Conservation (phyloP, 2,797 vertebrate species). For the Etheostoma perlongum region DNA sequence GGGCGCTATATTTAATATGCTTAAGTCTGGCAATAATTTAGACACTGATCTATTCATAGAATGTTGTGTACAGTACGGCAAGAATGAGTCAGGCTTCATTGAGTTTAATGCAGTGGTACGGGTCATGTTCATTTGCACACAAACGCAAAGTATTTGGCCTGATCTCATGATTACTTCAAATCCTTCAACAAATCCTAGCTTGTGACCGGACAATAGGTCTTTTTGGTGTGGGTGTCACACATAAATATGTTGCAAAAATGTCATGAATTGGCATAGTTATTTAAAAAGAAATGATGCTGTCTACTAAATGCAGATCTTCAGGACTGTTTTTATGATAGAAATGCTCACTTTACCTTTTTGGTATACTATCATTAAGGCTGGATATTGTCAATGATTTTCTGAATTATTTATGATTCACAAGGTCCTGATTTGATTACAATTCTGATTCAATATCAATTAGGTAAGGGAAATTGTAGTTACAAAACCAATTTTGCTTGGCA, state of each 20-base stretch:
- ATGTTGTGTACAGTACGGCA: constrained; percentile 6
- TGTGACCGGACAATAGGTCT: neutral
- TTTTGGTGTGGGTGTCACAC: constrained; percentile 14
- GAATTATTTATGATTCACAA: too few relatives aligned
- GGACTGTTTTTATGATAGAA: neutral
- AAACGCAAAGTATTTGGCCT: neutral
- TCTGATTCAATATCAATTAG: too few relatives aligned
- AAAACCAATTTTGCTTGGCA: too few relatives aligned
- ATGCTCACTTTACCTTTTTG: neutral
- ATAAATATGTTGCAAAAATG: neutral
- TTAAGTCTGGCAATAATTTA: constrained; percentile 38
- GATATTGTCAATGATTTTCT: too few relatives aligned
- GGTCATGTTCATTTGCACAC: neutral
- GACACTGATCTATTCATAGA: constrained; percentile 33
- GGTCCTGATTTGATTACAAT: too few relatives aligned
- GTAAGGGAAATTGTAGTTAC: too few relatives aligned
- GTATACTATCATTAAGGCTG: neutral
- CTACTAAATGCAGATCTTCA: neutral
- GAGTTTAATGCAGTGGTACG: constrained; percentile 23
- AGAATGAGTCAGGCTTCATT: constrained; percentile 23
- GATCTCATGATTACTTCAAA: neutral
- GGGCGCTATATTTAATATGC: constrained; percentile 31
- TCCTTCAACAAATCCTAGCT: neutral
- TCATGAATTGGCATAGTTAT: neutral
- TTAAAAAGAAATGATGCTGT: neutral